phyloP scores from a whole-genome alignment of 2,797 vertebrate genomes.

The Acipenser ruthenus region DNA sequence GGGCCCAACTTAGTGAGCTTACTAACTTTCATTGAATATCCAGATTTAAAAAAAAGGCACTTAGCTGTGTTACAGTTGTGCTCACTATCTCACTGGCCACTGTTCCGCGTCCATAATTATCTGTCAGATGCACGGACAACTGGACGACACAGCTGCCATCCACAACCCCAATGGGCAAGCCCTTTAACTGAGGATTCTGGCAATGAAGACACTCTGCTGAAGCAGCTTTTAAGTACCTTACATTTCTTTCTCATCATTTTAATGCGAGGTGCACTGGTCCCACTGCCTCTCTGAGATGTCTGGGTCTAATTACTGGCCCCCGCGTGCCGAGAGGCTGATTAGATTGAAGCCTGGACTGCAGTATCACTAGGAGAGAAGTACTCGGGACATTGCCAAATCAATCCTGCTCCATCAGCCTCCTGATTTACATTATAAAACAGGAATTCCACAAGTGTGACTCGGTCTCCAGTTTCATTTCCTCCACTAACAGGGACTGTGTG shows the following conservation, averaged over 20 bases:
- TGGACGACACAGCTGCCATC: no score
- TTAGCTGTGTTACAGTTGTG: no score
- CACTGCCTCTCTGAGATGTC: neutral
- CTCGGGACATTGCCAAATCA: constrained; percentile 24
- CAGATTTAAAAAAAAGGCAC: no score
- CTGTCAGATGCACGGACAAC: no score
- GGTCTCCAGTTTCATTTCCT: constrained; percentile 16
- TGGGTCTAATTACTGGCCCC: neutral
- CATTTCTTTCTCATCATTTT: neutral
- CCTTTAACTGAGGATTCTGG: no score
- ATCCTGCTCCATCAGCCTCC: constrained; percentile 8
- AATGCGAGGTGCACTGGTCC: neutral
- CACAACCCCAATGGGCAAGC: no score
- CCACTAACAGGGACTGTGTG: constrained; percentile 10
- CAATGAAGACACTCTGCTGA: neutral
- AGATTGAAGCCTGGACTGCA: neutral
- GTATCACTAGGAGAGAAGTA: neutral
- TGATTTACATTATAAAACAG: constrained; percentile 21
- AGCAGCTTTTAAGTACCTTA: neutral
- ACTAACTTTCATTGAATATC: no score
- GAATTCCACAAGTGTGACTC: constrained; percentile 14
- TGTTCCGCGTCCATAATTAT: no score
- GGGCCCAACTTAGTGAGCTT: no score
- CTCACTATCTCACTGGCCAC: no score
- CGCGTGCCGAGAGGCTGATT: neutral